phyloP scores from a whole-genome alignment of 2,113 vertebrate species.

The Siniperca chuatsi region DNA sequence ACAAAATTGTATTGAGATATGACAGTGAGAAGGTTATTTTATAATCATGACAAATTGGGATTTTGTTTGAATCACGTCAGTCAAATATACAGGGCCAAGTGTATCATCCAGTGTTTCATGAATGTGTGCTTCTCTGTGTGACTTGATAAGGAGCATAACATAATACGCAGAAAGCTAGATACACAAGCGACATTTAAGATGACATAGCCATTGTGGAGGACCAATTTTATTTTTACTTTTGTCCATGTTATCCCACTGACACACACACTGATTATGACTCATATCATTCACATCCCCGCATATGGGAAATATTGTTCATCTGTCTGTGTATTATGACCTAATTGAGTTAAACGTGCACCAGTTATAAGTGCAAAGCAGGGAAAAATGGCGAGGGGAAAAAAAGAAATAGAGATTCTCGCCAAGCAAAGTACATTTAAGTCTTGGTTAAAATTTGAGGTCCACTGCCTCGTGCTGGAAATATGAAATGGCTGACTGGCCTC shows the following conservation, averaged over 20 bases:
- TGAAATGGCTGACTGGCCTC: slow-evolving; percentile 66
- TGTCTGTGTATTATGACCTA: slow-evolving; percentile 2
- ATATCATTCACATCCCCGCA: slow-evolving; percentile 3
- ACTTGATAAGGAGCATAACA: not conserved
- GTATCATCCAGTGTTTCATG: not conserved
- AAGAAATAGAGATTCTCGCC: slow-evolving; percentile 15
- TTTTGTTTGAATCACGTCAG: not conserved
- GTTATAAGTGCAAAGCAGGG: slow-evolving; percentile 15
- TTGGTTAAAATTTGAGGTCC: slow-evolving; percentile 61
- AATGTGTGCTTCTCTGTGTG: not conserved
- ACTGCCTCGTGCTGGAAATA: slow-evolving; percentile 51
- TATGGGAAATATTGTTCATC: slow-evolving; percentile 11
- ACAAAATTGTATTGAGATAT: not conserved
- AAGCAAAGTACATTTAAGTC: slow-evolving; percentile 53
- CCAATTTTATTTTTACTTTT: not conserved
- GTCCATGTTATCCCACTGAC: not conserved
- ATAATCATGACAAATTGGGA: not conserved
- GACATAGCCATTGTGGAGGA: not conserved
- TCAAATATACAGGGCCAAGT: not conserved
- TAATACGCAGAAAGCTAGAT: not conserved
- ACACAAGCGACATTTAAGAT: not conserved
- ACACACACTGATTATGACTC: not conserved
- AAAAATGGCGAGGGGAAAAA: not conserved
- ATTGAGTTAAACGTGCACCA: slow-evolving; percentile 38
- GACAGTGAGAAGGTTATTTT: not conserved